Evolutionary conservation across 2,888 invertebrate species (phyloP), one percentile per base, ranked within the genome.

Genomic region (Drosophila pegasa): DNA sequence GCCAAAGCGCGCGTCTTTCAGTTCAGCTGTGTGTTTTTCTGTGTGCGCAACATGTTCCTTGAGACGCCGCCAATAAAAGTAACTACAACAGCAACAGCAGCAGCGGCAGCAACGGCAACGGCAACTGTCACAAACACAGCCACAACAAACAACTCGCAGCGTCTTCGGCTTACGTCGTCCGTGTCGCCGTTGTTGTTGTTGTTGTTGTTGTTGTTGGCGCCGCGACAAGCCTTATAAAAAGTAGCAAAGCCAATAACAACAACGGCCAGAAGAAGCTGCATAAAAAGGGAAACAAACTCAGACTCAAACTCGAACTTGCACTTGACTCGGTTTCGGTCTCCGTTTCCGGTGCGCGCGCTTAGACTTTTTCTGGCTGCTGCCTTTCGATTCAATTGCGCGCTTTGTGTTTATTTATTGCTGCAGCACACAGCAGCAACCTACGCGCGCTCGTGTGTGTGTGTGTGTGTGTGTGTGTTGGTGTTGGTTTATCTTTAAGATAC

Each of bases 41-140:
- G 71, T 83, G 88, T 87, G 84, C 87, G 84, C 84, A 88, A 84
- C 88, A 88, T 87, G 88, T 84, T 88, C 68, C 87, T 84, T 84
- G 88, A 84, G 87, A 80, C 80, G 75, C 75, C 71, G 70, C 80
- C 79, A 79, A 79, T 75, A 79, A 75, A 67, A 81, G 76, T 79
- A 81, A 82, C 85, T 65, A 59, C 78, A 67, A 54, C 51, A 35
- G 43, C 61, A 58, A 27, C 43, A 41, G 38, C 51, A 57, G 27
- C 51, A 63, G 20, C 67, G 45, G 33, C 71, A 38, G 22, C 45
- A 38, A 57, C 45, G 45, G 22, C 56, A 48, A 41, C 60, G 43
- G 18, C 47, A 48, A 18, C 25, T 20, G 4, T 16, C 37, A 16
- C 37, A 37, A 37, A 37, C 16, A 50, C 41, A 63, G 47, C 43